Base-by-base conservation (phyloP, 2,113 vertebrate species). In the Axis porcinus region DNA sequence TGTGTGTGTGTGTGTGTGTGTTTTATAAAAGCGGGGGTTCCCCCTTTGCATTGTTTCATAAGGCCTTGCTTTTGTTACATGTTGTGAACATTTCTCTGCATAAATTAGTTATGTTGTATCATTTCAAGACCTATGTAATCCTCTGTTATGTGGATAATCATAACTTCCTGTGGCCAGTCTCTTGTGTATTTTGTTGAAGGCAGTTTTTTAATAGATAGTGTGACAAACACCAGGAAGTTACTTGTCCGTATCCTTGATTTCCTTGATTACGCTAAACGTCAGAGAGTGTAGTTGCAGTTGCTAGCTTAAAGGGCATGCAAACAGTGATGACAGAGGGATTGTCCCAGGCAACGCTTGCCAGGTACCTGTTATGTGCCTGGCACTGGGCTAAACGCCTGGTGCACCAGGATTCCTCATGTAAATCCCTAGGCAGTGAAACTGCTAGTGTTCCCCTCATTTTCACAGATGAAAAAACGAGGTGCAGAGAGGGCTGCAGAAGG, bases 371-470 rank as follows among this genome's bases (percentile, higher is more conserved):
- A 0, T 0, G n/a, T 27, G 23, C 45, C 58, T 45, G 58, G 52
- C 27, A 1, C 57, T 10, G 12, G 2, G 23, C 36, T 40, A 9
- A 40, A 13, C 0, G 0, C 21, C n/a, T 2, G 6, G 15, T 25
- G 13, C 14, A 1, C 27, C 1, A 13, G 13, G 60, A 54, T 60
- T 43, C 25, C 28, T 28, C 17, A 17, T 2, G 0, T 4, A 11
- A 33, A 43, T 11, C 52, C 28, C 84, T 4, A 2, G 14, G 14
- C 13, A 25, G 43, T 11, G 0, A 45, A 17, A n/a, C 40, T 25
- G 5, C 64, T 14, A n/a, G 50, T 2, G 1, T 43, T 58, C 16
- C 28, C 58, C 52, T 93, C n/a, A 21, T 30, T 76, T 64, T 58
- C 89, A 60, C 30, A 36, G 67, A 5, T 28, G 21, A 50, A 33